Base-by-base conservation (phyloP, 2,113 vertebrate genomes). In the Catagonus wagneri region DNA sequence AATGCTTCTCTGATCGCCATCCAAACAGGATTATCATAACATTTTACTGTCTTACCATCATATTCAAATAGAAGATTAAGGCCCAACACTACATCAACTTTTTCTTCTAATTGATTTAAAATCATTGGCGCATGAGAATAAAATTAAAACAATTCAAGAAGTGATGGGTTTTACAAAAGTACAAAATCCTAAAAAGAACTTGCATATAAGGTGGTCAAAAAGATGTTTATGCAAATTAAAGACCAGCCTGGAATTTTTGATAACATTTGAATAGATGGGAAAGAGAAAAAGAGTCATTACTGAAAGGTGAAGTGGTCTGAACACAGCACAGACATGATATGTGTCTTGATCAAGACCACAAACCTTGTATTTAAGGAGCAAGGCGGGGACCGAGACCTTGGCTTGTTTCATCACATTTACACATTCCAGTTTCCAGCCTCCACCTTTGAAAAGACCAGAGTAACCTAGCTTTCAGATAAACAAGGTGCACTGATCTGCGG, bases 131-230 rank as follows among this genome's bases (percentile, higher is more conserved):
- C 68, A 72, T 50, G 34, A 58, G 92, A 89, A 78, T 66, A 56
- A 83, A 92, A 61, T 44, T 36, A 60, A 80, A 89, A 68, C 29
- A 56, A 88, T 54, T 71, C 50, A 94, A 81, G 27, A 87, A 96
- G 7, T 11, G 0, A 19, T 56, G 11, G 7, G 1, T n/a, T n/a
- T n/a, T n/a, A n/a, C n/a, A n/a, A 65, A 15, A 36, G 34, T 50
- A 76, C 19, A 56, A 54, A 12, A 80, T 74, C 60, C 22, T n/a
- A 75, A 86, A 60, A 91, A 94, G 19, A 88, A 50, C 8, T 29
- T 69, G 36, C 7, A 92, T 66, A 27, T 34, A 34, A 72, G 8
- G 8, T 61, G 4, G n/a, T 66, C 32, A 86, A 80, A 60, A 94
- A 60, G 13, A n/a, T 39, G 9, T 66, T 81, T 72, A n/a, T 14